phyloP scores from a whole-genome alignment of 2,888 invertebrate genomes.

The Catocala fraxini region DNA sequence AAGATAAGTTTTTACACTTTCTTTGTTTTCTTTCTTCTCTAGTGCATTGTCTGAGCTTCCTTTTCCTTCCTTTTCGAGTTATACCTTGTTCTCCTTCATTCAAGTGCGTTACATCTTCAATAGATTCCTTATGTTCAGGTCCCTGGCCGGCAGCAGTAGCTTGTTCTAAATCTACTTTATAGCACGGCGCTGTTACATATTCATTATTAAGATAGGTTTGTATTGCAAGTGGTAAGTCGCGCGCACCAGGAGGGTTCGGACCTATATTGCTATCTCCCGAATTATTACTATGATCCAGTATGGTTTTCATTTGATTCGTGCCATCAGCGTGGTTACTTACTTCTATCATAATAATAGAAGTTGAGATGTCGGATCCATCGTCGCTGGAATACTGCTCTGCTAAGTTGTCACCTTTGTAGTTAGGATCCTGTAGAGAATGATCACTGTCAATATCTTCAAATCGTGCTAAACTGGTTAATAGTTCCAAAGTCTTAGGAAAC shows the following conservation, averaged over 20 bases:
- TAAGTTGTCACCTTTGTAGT: conserved; percentile 15
- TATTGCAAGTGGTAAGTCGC: too few species aligned
- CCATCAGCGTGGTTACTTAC: conserved; percentile 6
- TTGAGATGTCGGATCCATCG: conserved; percentile 14
- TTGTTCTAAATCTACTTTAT: conserved; percentile 4
- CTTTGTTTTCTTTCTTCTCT: conserved; percentile 23
- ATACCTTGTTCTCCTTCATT: too few species aligned
- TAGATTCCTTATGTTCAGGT: conserved; percentile 11
- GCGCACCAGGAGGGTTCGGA: too few species aligned
- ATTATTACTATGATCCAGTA: too few species aligned
- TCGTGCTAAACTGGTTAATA: conserved; percentile 11
- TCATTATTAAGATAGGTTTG: too few species aligned
- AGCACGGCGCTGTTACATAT: neutral
- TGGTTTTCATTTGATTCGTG: neutral
- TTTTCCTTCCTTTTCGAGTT: conserved; percentile 28
- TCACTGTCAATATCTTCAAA: conserved; percentile 12
- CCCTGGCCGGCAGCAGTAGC: conserved; percentile 5
- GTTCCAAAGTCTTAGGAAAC: conserved; percentile 21
- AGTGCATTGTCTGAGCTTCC: conserved; percentile 16
- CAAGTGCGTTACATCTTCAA: conserved; percentile 18
- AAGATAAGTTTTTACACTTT: conserved; percentile 24
- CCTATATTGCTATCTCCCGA: too few species aligned
- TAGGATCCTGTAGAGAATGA: conserved; percentile 11
- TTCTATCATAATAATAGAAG: conserved; percentile 15
- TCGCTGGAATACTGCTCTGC: conserved; percentile 13